Evolutionary conservation across 2,113 vertebrate genomes (phyloP).

Genomic region (Conger conger): DNA sequence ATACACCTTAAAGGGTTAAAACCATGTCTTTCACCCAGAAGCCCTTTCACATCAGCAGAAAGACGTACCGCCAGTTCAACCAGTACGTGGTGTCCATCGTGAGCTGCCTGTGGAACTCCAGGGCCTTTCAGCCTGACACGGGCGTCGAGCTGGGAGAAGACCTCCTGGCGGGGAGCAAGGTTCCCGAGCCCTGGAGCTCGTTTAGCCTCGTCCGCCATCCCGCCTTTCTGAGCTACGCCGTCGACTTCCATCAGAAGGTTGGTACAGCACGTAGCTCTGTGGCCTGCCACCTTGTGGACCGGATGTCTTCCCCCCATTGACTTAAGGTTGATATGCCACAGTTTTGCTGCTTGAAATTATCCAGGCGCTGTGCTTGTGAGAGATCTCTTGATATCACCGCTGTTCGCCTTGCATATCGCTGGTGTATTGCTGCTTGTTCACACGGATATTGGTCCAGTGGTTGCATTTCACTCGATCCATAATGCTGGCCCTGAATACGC

Average conservation of each 20-base stretch:
- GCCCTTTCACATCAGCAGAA: slow-evolving; percentile 77
- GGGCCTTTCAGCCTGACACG: slow-evolving; percentile 66
- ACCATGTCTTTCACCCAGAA: slow-evolving; percentile 41
- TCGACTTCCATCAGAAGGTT: slow-evolving; percentile 81
- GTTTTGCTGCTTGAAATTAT: too few species aligned
- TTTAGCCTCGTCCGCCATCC: slow-evolving; percentile 86
- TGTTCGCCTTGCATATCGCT: background rate
- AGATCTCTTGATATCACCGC: background rate
- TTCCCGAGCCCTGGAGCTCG: slow-evolving; percentile 61
- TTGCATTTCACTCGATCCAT: background rate
- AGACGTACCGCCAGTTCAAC: slow-evolving; percentile 83
- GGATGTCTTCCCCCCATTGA: background rate
- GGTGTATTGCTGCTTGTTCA: background rate
- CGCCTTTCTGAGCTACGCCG: slow-evolving; percentile 76
- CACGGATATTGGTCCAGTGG: background rate
- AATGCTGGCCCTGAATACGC: background rate
- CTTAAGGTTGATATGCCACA: background rate
- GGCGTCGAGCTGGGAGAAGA: slow-evolving; percentile 64
- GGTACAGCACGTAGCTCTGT: slow-evolving; percentile 31
- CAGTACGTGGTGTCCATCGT: slow-evolving; percentile 79
- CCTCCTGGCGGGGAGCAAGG: slow-evolving; percentile 64
- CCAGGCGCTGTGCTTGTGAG: too few species aligned
- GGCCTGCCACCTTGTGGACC: background rate
- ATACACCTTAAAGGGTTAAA: background rate
- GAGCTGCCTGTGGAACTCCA: slow-evolving; percentile 85